Conservation (phyloP, 2,888 invertebrate species). For the Microchrysa polita region DNA sequence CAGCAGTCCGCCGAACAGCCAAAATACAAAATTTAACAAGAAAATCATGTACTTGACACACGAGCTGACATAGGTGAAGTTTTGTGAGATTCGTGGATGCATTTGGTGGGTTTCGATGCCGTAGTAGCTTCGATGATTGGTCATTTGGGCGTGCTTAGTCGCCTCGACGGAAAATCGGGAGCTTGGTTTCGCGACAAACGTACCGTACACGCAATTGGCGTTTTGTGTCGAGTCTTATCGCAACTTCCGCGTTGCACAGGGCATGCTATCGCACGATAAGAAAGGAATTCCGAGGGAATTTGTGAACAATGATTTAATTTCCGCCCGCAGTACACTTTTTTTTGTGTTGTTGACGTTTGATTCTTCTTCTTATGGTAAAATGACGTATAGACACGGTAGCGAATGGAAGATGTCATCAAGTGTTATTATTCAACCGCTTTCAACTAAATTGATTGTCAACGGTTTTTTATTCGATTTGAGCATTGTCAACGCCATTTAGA, state of each 20-base stretch:
- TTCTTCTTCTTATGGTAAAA: no score
- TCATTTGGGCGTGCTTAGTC: slow-evolving; percentile 40
- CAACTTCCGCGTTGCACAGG: not conserved
- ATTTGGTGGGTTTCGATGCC: slow-evolving; percentile 49
- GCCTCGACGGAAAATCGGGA: no score
- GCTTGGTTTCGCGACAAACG: not conserved
- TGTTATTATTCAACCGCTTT: no score
- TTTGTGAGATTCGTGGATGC: slow-evolving; percentile 61
- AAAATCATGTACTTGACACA: slow-evolving; percentile 65
- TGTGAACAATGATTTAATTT: not conserved
- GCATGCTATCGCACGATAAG: not conserved
- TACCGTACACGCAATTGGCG: not conserved
- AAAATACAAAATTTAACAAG: slow-evolving; percentile 65
- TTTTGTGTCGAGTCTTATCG: not conserved
- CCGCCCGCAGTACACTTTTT: not conserved
- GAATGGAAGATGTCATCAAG: no score
- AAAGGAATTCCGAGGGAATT: not conserved
- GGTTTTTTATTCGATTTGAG: no score
- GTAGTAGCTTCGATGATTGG: slow-evolving; percentile 46
- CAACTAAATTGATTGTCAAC: no score
- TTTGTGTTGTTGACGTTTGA: not conserved
- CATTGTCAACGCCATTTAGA: no score
- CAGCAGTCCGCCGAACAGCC: slow-evolving; percentile 88
- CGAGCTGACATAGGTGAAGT: slow-evolving; percentile 62
- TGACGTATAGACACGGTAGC: no score